A percentile compares a stretch with the other conserved stretches of the same genome.
Evolutionary conservation across 2,888 invertebrate species (phyloP).

Genomic region (Sinelater perroti): DNA sequence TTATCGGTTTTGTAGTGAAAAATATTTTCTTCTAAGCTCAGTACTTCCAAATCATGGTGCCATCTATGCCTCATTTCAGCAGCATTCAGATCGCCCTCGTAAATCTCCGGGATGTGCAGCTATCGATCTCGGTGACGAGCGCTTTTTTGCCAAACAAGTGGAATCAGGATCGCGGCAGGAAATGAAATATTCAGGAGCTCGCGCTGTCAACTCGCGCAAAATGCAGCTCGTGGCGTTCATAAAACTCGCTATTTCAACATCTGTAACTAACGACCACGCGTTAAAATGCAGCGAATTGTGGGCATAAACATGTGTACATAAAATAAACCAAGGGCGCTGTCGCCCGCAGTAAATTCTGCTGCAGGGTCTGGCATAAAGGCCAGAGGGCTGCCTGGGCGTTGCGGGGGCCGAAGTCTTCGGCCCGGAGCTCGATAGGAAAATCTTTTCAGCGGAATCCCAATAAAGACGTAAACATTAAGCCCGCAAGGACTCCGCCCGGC

Average conservation of each 20-base stretch:
- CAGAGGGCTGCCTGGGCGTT: too few species aligned
- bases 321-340: conserved; percentile 9
- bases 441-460: background rate
- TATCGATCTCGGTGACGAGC: conserved; percentile 13
- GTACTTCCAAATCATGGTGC: too few species aligned
- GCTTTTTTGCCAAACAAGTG: conserved; percentile 14
- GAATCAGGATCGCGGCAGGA: conserved; percentile 14
- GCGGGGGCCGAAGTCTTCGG: background rate
- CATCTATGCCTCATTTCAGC: too few species aligned
- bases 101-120: conserved; percentile 6
- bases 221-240: conserved; percentile 1
- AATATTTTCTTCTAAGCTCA: too few species aligned
- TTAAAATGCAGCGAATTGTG: conserved; percentile 11
- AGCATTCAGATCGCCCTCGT: too few species aligned
- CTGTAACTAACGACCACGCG: conserved; percentile 15
- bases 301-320: conserved; percentile 14
- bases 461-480: background rate
- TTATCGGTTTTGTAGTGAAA: too few species aligned
- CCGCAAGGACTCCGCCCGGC: background rate
- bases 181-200: conserved; percentile 17
- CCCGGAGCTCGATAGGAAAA: background rate
- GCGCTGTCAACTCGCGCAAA: background rate
- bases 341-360: background rate
- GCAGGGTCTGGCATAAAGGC: conserved; percentile 2
- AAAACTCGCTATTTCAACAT: conserved; percentile 18